These are phyloP conservation scores for Idaea straminata DNA, from an alignment of 2,888 invertebrate species.

Conservation along the genomic window DNA sequence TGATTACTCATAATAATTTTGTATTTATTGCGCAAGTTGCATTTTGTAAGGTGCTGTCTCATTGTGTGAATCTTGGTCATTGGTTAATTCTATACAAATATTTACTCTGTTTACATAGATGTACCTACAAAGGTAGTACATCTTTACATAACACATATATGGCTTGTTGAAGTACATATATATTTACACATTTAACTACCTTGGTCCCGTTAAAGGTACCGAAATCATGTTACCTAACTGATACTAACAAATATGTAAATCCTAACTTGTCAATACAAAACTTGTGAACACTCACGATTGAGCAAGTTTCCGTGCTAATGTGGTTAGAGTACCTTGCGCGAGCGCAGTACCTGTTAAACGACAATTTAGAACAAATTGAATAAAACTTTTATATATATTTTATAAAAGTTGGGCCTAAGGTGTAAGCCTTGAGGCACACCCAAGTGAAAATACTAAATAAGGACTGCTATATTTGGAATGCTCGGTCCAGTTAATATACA, in stretches of 20 bases:
- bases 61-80: neutral
- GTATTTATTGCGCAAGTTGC: neutral
- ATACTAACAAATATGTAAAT: neutral
- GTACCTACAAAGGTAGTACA: neutral
- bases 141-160: neutral
- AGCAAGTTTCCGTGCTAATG: neutral
- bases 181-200: constrained; percentile 1
- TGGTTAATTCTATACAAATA: neutral
- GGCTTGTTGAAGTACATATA: neutral
- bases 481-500: constrained; percentile 5
- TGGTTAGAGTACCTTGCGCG: neutral
- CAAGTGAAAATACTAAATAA: neutral
- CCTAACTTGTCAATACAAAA: neutral
- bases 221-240: neutral
- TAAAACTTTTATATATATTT: neutral
- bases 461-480: neutral
- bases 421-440: neutral
- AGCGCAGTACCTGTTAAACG: neutral
- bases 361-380: neutral
- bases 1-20: neutral
- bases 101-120: neutral
- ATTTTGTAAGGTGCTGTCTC: neutral
- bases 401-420: neutral
- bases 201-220: neutral
- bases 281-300: neutral